These are phyloP conservation scores for Pipistrellus nathusii DNA, from an alignment of 2,797 vertebrate genomes.

Conservation along the genomic window DNA sequence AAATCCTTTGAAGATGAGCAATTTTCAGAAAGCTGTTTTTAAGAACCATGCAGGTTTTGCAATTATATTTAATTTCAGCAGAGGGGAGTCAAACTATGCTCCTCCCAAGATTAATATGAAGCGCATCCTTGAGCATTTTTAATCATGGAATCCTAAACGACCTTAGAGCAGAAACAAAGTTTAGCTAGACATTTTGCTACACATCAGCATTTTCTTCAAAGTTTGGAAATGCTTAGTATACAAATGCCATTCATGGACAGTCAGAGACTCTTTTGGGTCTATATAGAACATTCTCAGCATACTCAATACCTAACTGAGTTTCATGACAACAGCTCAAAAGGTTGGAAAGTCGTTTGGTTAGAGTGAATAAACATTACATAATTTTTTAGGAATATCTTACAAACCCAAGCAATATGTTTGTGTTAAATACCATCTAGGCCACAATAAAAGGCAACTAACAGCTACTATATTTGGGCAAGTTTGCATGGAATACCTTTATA, in stretches of 20 bases:
- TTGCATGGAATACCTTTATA: not conserved
- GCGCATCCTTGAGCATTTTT: constrained; percentile 69
- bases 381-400: not conserved
- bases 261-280: not conserved
- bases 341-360: not conserved
- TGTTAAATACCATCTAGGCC: not conserved
- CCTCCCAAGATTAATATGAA: constrained; percentile 76
- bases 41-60: constrained; percentile 44
- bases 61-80: constrained; percentile 73
- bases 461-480: not conserved
- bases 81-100: constrained; percentile 70
- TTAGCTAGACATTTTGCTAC: constrained; percentile 57
- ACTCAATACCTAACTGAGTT: not conserved
- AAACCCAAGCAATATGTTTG: not conserved
- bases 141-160: constrained; percentile 74
- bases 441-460: not conserved
- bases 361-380: not conserved
- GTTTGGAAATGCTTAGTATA: constrained; percentile 60
- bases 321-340: not conserved
- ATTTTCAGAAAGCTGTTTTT: constrained; percentile 53
- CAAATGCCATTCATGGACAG: constrained; percentile 38
- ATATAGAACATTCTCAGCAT: not conserved
- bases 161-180: constrained; percentile 70
- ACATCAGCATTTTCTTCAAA: constrained; percentile 74
- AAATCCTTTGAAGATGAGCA: constrained; percentile 48